Base-by-base conservation (phyloP, 1,140 invertebrate species). In the Drosophila insularis region DNA sequence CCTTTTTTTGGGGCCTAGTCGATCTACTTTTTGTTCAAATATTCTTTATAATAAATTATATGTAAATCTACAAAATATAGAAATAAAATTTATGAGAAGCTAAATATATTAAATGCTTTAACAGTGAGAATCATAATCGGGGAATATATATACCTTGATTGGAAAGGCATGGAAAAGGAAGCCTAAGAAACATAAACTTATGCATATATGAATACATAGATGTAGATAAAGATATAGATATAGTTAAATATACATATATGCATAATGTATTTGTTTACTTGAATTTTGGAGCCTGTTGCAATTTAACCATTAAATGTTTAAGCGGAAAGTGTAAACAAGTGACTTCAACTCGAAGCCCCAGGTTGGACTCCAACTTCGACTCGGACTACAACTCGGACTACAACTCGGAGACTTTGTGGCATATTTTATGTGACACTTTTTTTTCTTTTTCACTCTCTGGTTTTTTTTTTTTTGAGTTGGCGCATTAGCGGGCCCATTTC, bases 401-500 rank as follows among this genome's bases (percentile, higher is more conserved):
- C 14, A 8, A n/a, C 11, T 27, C 32, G 37, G 60, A 23, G 13
- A 14, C 63, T 53, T 40, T 23, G 61, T 55, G 67, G 35, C 62
- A 63, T 71, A 75, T 71, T 80, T 86, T 79, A 87, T 86, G 82
- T 81, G 82, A 82, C 82, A 87, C 86, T 87, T 82, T 79, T 68
- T 65, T 54, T 55, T 46, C 50, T 59, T 43, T 58, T 46, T 50
- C 59, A 23, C 64, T 79, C 19, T 50, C 63, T 50, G 68, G 31
- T 71, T 56, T 39, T 17, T 37, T 53, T 43, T 35, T 68, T 64
- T 60, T 55, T 46, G 40, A 70, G 69, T 67, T 62, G 76, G 37
- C 79, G 76, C 84, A 87, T 87, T 87, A 87, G 84, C 82, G 71
- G 72, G 76, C 60, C 79, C 79, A 87, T 87, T 87, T 87, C 82